These are phyloP conservation scores for Drosophila fuyamai DNA, from an alignment of 1,140 invertebrate genomes.

Conservation along the genomic window DNA sequence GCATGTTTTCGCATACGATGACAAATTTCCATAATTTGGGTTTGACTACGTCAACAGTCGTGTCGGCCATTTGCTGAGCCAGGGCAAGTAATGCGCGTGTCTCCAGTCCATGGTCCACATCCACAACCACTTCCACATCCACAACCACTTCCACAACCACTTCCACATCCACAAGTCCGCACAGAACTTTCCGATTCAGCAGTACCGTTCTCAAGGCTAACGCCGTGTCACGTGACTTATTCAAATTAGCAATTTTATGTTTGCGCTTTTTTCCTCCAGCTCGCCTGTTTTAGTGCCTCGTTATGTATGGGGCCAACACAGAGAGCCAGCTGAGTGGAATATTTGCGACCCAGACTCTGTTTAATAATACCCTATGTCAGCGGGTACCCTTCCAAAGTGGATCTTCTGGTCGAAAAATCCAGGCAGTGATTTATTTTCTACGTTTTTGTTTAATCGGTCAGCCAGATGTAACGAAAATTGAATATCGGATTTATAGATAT, in stretches of 20 bases:
- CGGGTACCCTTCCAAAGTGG: background rate
- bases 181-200: slow-evolving; percentile 13
- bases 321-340: background rate
- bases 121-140: slow-evolving; percentile 1
- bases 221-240: slow-evolving; percentile 73
- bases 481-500: background rate
- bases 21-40: slow-evolving; percentile 47
- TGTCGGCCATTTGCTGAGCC: slow-evolving; percentile 25
- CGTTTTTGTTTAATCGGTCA: no score
- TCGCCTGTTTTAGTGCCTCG: slow-evolving; percentile 20
- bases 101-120: background rate
- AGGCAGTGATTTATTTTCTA: background rate
- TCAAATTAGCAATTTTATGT: slow-evolving; percentile 80
- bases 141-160: background rate
- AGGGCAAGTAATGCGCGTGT: slow-evolving; percentile 18
- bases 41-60: slow-evolving; percentile 47
- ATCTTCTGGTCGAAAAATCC: background rate
- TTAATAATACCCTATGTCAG: slow-evolving; percentile 3
- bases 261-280: slow-evolving; percentile 61
- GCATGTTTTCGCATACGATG: slow-evolving; percentile 33
- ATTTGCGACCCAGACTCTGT: slow-evolving; percentile 1
- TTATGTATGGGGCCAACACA: slow-evolving; percentile 3
- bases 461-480: background rate
- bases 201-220: slow-evolving; percentile 55
- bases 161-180: background rate